These are phyloP conservation scores for Campylomormyrus numenius DNA, from an alignment of 2,113 vertebrate genomes.

Conservation along the genomic window DNA sequence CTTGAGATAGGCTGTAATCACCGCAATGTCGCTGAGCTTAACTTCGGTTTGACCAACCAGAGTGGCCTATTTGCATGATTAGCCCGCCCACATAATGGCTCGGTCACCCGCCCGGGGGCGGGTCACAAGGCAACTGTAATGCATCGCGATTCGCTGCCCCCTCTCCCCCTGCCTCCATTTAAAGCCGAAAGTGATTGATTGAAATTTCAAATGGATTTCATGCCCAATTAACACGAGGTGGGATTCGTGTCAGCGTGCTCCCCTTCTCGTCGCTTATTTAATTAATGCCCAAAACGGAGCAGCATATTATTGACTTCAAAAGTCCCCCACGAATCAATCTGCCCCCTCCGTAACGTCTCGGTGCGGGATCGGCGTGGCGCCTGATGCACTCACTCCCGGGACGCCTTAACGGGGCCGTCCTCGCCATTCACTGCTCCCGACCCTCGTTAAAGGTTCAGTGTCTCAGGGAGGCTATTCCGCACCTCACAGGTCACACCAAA, in stretches of 20 bases:
- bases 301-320: background rate
- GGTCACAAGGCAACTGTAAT: background rate
- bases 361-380: background rate
- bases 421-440: background rate
- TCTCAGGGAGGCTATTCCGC: background rate
- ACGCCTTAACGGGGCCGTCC: background rate
- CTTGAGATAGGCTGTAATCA: background rate
- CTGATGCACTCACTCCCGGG: background rate
- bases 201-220: conserved; percentile 16
- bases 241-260: background rate
- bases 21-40: background rate
- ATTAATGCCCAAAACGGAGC: background rate
- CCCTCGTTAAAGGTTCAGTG: background rate
- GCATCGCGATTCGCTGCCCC: background rate
- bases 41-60: background rate
- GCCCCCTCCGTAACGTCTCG: background rate
- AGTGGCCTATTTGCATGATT: conserved; percentile 4
- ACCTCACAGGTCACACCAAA: background rate
- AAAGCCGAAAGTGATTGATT: conserved; percentile 9
- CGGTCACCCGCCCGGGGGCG: background rate
- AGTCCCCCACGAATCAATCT: background rate
- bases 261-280: background rate
- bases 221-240: conserved; percentile 9
- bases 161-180: background rate
- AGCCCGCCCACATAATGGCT: background rate